Base-by-base conservation (phyloP, 2,888 invertebrate species). In the Drosophila putrida region DNA sequence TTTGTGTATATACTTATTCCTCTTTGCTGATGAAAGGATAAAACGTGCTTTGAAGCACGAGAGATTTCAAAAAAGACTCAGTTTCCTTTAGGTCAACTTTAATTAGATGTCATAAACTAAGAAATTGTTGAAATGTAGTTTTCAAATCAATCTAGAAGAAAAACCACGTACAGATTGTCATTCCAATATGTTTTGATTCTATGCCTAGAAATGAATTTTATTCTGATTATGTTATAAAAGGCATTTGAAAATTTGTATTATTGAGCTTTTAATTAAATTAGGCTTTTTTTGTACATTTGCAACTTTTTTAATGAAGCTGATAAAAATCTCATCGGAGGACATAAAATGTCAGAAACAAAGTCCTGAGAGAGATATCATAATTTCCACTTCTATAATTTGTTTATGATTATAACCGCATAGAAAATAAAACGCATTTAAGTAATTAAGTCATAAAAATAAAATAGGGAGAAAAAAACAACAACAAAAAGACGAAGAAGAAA, bases 391-490 rank as follows among this genome's bases (percentile, higher is more conserved):
- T 86, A 82, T 76, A 89, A 86, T 86, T 86, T 86, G 83, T 85
- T 90, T 88, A 86, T 69, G 76, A 88, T 89, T 85, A 88, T 86
- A 77, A 66, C 72, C 82, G 79, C 76, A 82, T 82, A 82, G 71
- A 75, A 76, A 85, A 84, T 88, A 88, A 89, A 85, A 89, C 87
- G 88, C 86, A 89, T 85, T 86, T 86, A 90, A 80, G 87, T 87
- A 87, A 87, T 87, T 87, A 87, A 87, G 90, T 79, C 81, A 84
- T 87, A 90, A 87, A 86, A 77, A 75, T 54, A 76, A 59, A 39
- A 47, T 50, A 41, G 35, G 39, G 13, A 27, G 8, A 36, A 59
- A 35, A 57, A 20, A n/a, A 13, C 25, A 50, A 64, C 9, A 54
- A 13, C 25, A 50, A 64, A 11, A 54, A 39, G 20, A 51, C 36